A percentile compares a stretch with the other conserved stretches of the same genome.
These are phyloP conservation scores for Aplodontia rufa DNA, from an alignment of 2,113 vertebrate species.

Conservation along the genomic window DNA sequence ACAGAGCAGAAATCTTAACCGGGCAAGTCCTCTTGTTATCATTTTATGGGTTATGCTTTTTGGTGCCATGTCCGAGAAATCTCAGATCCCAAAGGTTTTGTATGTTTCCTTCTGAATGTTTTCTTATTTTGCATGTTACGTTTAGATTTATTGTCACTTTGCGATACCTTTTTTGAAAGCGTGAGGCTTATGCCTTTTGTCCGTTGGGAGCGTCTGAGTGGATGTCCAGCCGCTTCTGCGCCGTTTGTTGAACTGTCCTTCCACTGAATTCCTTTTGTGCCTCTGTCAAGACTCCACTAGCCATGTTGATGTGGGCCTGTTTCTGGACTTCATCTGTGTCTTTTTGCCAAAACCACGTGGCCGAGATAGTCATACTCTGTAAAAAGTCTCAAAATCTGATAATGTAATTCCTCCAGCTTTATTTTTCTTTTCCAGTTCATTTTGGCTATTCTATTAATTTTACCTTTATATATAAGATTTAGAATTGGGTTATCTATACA, in stretches of 20 bases:
- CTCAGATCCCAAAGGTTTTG: neutral
- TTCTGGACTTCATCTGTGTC: neutral
- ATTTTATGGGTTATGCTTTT: neutral
- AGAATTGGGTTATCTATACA: neutral
- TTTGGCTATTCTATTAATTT: neutral
- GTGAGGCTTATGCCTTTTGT: neutral
- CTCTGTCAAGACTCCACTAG: neutral
- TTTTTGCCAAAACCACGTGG: neutral
- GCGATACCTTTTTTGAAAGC: neutral
- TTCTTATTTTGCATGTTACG: neutral
- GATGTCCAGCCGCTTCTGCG: neutral
- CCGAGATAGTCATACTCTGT: neutral
- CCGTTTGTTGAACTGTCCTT: neutral
- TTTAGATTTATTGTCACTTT: neutral
- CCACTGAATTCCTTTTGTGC: neutral
- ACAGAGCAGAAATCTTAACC: neutral
- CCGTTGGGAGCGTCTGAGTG: neutral
- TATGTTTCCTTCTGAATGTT: neutral
- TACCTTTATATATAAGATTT: neutral
- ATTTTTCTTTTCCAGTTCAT: conserved; percentile 13
- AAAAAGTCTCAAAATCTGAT: neutral
- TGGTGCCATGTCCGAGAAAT: neutral
- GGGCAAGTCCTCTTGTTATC: neutral
- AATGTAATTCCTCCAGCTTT: neutral
- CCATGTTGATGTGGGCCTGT: neutral